A percentile compares a stretch with the other conserved stretches of the same genome.
Evolutionary conservation across 2,113 vertebrate species (phyloP).

Genomic region (Protobothrops flavoviridis): DNA sequence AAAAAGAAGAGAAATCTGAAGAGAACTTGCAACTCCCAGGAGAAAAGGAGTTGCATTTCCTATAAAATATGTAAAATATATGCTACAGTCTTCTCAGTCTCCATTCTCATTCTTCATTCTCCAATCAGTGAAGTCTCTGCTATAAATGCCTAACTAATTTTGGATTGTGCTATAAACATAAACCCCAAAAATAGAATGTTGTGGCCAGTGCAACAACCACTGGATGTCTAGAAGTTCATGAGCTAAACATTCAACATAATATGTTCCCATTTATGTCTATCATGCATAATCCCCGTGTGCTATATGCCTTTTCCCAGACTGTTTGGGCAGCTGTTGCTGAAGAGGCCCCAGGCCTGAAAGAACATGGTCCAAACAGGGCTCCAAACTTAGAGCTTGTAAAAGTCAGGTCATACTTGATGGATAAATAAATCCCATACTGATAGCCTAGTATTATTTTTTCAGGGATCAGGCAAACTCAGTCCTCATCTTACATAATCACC

Average conservation of each 20-base stretch:
- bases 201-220: background rate
- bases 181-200: background rate
- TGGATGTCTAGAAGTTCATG: background rate
- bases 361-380: background rate
- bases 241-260: background rate
- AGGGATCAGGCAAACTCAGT: background rate
- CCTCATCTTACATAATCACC: background rate
- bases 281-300: background rate
- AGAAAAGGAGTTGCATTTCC: constrained; percentile 1
- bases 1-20: constrained; percentile 17
- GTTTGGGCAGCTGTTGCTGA: background rate
- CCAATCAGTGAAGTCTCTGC: background rate
- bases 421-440: background rate
- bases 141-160: background rate
- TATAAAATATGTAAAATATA: background rate
- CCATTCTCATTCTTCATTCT: background rate
- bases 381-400: background rate
- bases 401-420: background rate
- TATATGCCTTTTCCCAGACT: background rate
- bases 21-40: background rate
- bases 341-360: background rate
- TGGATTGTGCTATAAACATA: background rate
- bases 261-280: background rate
- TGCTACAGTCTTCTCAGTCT: background rate
- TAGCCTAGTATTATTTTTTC: background rate